Percentiles rank a stretch among this genome's conserved stretches.
These are phyloP conservation scores for Cyanocitta stelleri DNA, from an alignment of 2,113 vertebrate species.

Conservation along the genomic window DNA sequence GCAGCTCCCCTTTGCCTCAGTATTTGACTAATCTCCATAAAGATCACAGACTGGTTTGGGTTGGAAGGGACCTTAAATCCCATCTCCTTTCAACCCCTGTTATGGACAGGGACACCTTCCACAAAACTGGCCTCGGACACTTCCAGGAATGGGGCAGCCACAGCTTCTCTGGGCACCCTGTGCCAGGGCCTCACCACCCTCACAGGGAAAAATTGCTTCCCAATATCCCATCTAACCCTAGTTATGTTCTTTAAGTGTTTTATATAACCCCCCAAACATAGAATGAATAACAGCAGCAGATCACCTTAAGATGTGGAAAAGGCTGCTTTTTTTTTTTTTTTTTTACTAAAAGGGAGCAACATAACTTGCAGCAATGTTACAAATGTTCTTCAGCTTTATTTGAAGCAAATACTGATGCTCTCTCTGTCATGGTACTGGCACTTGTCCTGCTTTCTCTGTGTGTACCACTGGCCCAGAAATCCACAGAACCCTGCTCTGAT, in stretches of 20 bases:
- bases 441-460: not conserved
- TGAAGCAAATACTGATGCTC: not conserved
- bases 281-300: not conserved
- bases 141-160: not conserved
- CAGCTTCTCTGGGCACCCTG: not conserved
- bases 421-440: not conserved
- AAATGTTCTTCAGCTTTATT: not conserved
- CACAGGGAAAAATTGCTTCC: not conserved
- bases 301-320: not conserved
- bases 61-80: not conserved
- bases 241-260: not conserved
- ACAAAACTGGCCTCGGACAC: not conserved
- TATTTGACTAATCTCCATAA: not conserved
- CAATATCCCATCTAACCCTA: not conserved
- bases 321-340: not conserved
- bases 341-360: not conserved
- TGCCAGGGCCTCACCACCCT: not conserved
- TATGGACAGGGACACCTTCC: not conserved
- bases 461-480: not conserved
- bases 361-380: not conserved
- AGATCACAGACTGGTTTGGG: not conserved
- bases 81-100: not conserved
- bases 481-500: not conserved
- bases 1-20: not conserved
- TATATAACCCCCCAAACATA: not conserved